Evolutionary conservation across 37 sponge, comb jelly and placozoan species (phyloP).

Genomic region (Chondrilla cf. caribensis): DNA sequence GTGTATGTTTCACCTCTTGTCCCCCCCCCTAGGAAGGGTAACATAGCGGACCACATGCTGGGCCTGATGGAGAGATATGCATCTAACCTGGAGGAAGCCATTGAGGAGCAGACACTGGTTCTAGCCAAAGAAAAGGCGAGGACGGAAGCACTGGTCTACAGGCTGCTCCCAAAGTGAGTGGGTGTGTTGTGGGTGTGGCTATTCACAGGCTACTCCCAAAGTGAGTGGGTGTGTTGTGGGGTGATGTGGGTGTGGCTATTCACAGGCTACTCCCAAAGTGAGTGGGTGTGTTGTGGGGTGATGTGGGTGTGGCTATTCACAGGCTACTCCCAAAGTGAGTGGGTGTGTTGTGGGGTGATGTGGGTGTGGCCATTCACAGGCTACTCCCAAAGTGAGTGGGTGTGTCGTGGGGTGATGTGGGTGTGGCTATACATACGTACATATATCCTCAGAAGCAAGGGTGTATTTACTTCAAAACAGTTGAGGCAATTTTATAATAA

Average conservation of each 20-base stretch:
- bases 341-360: neutral
- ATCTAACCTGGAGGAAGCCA: conserved; percentile 15
- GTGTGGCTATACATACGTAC: too few relatives aligned
- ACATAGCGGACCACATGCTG: conserved; percentile 23
- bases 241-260: neutral
- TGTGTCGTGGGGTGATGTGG: too few relatives aligned
- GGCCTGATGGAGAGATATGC: conserved; percentile 42
- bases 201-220: too few relatives aligned
- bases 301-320: neutral
- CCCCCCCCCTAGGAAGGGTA: conserved; percentile 1
- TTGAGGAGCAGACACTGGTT: conserved; percentile 21
- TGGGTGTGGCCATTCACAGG: neutral
- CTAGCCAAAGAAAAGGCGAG: conserved; percentile 26
- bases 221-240: neutral
- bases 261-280: too few relatives aligned
- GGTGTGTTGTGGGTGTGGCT: neutral
- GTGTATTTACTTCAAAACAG: too few relatives aligned
- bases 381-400: too few relatives aligned
- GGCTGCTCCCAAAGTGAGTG: conserved; percentile 34
- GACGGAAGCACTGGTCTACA: conserved; percentile 22
- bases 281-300: neutral
- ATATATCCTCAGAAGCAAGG: too few relatives aligned
- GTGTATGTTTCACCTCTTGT: neutral
- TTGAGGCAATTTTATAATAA: too few relatives aligned
- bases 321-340: too few relatives aligned